Conservation (phyloP, 2,797 vertebrate genomes). For the Sebastes nivosus region DNA sequence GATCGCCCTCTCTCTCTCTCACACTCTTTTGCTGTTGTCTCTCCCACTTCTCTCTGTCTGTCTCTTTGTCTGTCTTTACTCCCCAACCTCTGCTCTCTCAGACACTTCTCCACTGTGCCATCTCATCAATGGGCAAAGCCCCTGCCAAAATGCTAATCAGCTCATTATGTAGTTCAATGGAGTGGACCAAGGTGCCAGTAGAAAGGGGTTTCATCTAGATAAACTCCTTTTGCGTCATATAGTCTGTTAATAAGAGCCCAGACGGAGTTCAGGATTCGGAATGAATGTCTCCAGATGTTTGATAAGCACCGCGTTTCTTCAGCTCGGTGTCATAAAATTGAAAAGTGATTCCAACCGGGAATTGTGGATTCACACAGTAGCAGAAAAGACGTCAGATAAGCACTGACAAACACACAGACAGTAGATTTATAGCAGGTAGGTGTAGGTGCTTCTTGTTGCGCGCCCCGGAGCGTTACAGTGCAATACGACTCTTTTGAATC, state of each 20-base stretch:
- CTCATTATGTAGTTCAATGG: slow-evolving; percentile 72
- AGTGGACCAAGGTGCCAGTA: slow-evolving; percentile 42
- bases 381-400: background rate
- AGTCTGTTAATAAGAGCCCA: slow-evolving; percentile 40
- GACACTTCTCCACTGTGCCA: slow-evolving; percentile 12
- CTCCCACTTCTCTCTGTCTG: background rate
- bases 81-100: background rate
- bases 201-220: slow-evolving; percentile 57
- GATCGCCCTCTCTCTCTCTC: slow-evolving; percentile 7
- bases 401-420: background rate
- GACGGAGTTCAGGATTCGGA: slow-evolving; percentile 25
- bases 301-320: slow-evolving; percentile 39
- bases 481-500: slow-evolving; percentile 28
- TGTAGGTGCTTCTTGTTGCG: slow-evolving; percentile 10
- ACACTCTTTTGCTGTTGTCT: background rate
- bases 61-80: slow-evolving; percentile 29
- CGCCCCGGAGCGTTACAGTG: slow-evolving; percentile 1
- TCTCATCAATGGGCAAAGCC: slow-evolving; percentile 62
- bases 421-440: background rate
- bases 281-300: slow-evolving; percentile 43
- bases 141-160: slow-evolving; percentile 75
- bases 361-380: background rate
- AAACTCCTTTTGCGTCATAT: slow-evolving; percentile 24
- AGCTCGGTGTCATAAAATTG: slow-evolving; percentile 8
- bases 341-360: slow-evolving; percentile 5